Percentiles rank a stretch among this genome's conserved stretches.
Conservation (phyloP, 1,140 invertebrate genomes). For the Drosophila azteca region DNA sequence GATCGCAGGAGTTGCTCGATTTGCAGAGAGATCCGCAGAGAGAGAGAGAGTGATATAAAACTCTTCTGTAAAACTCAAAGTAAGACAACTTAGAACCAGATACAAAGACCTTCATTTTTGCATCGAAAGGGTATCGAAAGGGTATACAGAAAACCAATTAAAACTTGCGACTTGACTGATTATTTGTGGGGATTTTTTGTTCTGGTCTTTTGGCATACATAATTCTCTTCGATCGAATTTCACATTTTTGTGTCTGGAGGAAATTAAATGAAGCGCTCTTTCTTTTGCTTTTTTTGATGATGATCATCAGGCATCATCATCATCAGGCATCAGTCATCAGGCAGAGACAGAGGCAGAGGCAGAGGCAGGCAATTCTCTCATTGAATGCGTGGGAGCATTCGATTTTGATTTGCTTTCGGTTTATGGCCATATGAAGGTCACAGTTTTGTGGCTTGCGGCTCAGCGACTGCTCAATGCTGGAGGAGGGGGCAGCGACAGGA, state of each 20-base stretch:
- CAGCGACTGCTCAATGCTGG: background rate
- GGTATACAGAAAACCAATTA: background rate
- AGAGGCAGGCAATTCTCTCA: constrained; percentile 14
- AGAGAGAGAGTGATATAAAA: too few species aligned
- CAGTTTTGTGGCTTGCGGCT: background rate
- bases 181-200: constrained; percentile 40
- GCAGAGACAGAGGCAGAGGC: too few species aligned
- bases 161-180: constrained; percentile 60
- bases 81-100: too few species aligned
- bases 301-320: background rate
- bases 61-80: too few species aligned
- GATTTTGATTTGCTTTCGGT: constrained; percentile 63
- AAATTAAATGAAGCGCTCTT: constrained; percentile 78
- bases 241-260: constrained; percentile 58
- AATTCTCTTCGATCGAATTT: constrained; percentile 78
- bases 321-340: constrained; percentile 17
- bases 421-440: constrained; percentile 43
- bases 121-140: too few species aligned
- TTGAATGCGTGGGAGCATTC: constrained; percentile 77
- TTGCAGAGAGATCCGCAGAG: too few species aligned
- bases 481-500: too few species aligned
- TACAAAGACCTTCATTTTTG: too few species aligned
- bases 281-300: constrained; percentile 18
- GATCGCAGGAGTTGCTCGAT: too few species aligned
- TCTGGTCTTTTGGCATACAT: constrained; percentile 41